Evolutionary conservation across 2,113 vertebrate species (phyloP).

Genomic region (Callopanchax toddi): DNA sequence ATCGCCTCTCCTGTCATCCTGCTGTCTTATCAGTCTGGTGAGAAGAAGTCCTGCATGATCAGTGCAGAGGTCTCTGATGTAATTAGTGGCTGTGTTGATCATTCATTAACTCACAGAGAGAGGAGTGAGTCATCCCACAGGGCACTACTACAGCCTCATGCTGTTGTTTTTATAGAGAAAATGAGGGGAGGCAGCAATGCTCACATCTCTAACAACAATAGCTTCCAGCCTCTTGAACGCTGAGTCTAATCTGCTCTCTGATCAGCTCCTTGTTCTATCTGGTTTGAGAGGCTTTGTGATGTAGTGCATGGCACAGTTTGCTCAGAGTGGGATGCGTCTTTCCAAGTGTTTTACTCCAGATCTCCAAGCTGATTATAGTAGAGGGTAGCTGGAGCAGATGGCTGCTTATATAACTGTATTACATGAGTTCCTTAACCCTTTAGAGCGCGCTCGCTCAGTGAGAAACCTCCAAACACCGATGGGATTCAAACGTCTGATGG

Average conservation of each 20-base stretch:
- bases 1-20: too few species aligned
- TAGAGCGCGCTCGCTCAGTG: too few species aligned
- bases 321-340: slow-evolving; percentile 5
- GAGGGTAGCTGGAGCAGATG: slow-evolving; percentile 50
- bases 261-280: not conserved
- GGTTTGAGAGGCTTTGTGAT: slow-evolving; percentile 1
- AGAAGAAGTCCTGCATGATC: not conserved
- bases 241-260: slow-evolving; percentile 17
- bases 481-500: too few species aligned
- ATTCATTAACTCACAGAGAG: slow-evolving; percentile 58
- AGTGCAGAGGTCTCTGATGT: not conserved
- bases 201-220: not conserved
- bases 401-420: slow-evolving; percentile 66
- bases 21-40: too few species aligned
- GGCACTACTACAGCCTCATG: not conserved
- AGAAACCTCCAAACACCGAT: too few species aligned
- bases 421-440: slow-evolving; percentile 39
- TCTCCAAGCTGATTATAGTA: slow-evolving; percentile 43
- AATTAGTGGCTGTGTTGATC: too few species aligned
- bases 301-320: not conserved
- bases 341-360: slow-evolving; percentile 18
- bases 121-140: slow-evolving; percentile 60
- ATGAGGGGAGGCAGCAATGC: slow-evolving; percentile 1
- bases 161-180: slow-evolving; percentile 16
- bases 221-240: slow-evolving; percentile 7